A percentile compares a stretch with the other conserved stretches of the same genome.
Evolutionary conservation across 2,113 vertebrate species (phyloP).

Genomic region (Otocyon megalotis): DNA sequence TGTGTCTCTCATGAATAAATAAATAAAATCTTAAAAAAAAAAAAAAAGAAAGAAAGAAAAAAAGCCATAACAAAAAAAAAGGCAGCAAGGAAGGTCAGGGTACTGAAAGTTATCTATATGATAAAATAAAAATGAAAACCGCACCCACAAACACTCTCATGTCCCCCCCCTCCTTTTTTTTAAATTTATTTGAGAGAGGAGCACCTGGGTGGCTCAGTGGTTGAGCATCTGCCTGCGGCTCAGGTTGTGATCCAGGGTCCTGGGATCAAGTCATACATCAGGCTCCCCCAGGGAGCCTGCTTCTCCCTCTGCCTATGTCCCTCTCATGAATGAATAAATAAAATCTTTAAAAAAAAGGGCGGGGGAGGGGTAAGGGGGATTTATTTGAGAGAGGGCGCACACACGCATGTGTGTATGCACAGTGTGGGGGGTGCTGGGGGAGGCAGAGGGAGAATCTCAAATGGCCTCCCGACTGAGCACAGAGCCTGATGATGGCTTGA

Average conservation of each 20-base stretch:
- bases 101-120: background rate
- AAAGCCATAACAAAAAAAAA: background rate
- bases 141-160: background rate
- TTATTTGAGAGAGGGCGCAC: background rate
- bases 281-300: no score
- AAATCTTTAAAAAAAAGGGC: no score
- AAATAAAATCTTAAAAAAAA: background rate
- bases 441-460: background rate
- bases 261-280: no score
- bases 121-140: slow-evolving; percentile 6
- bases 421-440: background rate
- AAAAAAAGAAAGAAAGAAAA: background rate
- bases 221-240: no score
- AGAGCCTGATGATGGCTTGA: background rate
- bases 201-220: no score
- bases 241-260: no score
- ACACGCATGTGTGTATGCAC: background rate
- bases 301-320: no score
- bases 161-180: background rate
- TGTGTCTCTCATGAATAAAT: no score
- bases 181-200: background rate
- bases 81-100: background rate
- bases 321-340: no score
- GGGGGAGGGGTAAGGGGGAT: no score
- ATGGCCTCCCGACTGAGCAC: background rate